Evolutionary conservation across 2,888 invertebrate genomes (phyloP).

Genomic region (Andrena trimmerana): DNA sequence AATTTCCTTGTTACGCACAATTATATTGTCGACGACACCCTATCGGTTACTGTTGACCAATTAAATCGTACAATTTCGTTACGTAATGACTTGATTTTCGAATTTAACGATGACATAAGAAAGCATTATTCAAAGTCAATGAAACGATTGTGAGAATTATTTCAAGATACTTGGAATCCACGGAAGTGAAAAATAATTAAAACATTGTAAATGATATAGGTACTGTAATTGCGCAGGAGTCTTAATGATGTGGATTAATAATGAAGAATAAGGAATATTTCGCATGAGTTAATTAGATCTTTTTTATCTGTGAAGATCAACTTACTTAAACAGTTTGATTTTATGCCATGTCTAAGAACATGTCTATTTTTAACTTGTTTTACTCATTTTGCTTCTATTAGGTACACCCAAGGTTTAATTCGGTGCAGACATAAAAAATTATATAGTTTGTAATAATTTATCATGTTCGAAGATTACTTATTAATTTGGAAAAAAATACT

Average conservation of each 20-base stretch:
- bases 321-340: no score
- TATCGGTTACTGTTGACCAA: neutral
- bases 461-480: no score
- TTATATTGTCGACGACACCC: neutral
- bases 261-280: neutral
- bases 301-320: no score
- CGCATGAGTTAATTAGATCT: neutral
- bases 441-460: no score
- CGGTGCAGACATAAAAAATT: no score
- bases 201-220: neutral
- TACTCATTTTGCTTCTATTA: no score
- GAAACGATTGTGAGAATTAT: neutral
- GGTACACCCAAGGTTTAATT: no score
- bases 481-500: no score
- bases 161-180: neutral
- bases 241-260: neutral
- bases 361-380: no score
- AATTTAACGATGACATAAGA: slow-evolving; percentile 1
- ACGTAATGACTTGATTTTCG: slow-evolving; percentile 3
- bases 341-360: no score
- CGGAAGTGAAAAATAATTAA: neutral
- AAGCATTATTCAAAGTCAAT: neutral
- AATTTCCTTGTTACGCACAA: no score
- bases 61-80: neutral
- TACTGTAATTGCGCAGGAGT: neutral